Evolutionary conservation across 1,140 invertebrate species (phyloP), one percentile per base, ranked within the genome.

Genomic region (Ceratoteleas bidentatus): DNA sequence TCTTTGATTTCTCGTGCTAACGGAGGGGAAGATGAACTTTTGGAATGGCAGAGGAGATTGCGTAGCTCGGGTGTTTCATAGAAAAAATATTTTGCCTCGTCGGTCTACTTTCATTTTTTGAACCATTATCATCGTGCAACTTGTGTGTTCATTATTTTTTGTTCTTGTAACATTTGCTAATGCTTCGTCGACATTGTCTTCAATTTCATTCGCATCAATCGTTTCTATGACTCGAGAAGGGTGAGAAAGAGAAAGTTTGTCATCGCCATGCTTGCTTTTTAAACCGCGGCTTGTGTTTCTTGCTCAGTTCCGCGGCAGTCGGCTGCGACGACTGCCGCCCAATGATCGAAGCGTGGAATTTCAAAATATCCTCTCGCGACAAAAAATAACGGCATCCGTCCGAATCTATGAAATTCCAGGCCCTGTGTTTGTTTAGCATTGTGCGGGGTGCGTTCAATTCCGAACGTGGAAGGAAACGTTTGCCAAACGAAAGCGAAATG

Each of bases 11-110:
- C 84, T 86, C 85, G 82, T 83, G 83, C 78, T 43, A 87, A 90
- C 89, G 87, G 72, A 88, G 84, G 86, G 82, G 86, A 86, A 86
- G 66, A 77, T 75, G 76, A 83, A 79, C 54, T 77, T 65, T 86
- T 70, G 73, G 73, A 83, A 83, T 80, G 76, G 76, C 68, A 74
- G 73, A 79, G 66, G 64, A 81, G 77, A 73, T 74, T 70, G 76
- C 69, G 77, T 68, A 76, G 82, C 73, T 77, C 62, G 76, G 85
- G 82, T 86, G 76, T 88, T 87, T 80, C 85, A 87, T 90, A 88
- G 87, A 91, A 91, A 91, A 91, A 90, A 91, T 90, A 90, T 89
- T 86, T 84, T 74, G 14, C 57, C 47, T 84, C 58, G 38, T 74
- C 62, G 68, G 62, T 81, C 79, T 74, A 83, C 81, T 78, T 83